phyloP scores from a whole-genome alignment of 2,797 vertebrate genomes.

The Geotrypetes seraphini region DNA sequence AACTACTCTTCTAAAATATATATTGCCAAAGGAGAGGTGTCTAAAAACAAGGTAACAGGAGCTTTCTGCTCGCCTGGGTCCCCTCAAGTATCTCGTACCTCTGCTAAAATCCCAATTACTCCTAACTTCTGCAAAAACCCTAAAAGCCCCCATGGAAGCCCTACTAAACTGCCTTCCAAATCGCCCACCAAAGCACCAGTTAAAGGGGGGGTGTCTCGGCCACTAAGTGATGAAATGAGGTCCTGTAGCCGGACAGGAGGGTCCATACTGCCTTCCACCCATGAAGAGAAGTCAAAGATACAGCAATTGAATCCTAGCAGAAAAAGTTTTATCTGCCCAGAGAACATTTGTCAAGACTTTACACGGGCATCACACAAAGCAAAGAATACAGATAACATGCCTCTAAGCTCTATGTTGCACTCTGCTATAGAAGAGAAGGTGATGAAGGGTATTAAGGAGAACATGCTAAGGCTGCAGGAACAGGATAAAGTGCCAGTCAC shows the following conservation, averaged over 20 bases:
- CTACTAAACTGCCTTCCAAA: conserved; percentile 77
- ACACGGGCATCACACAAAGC: conserved; percentile 25
- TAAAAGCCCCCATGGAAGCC: conserved; percentile 68
- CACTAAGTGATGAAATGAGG: conserved; percentile 29
- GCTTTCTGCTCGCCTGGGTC: conserved; percentile 54
- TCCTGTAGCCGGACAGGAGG: neutral
- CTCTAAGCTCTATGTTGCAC: conserved; percentile 34
- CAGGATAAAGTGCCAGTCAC: conserved; percentile 59
- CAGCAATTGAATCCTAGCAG: conserved; percentile 47
- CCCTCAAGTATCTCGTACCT: conserved; percentile 59
- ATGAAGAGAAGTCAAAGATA: conserved; percentile 53
- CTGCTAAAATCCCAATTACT: conserved; percentile 59
- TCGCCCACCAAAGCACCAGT: conserved; percentile 70
- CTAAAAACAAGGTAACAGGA: conserved; percentile 56
- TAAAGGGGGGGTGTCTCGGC: conserved; percentile 12
- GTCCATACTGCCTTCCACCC: neutral
- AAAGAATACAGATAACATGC: conserved; percentile 12
- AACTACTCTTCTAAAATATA: conserved; percentile 45
- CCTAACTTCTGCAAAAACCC: conserved; percentile 39
- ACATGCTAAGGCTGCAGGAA: conserved; percentile 81
- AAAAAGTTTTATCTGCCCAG: conserved; percentile 50
- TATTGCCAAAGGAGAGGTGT: conserved; percentile 56
- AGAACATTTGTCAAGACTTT: conserved; percentile 53
- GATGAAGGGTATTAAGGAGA: conserved; percentile 96
- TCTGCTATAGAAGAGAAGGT: conserved; percentile 94